Percentiles rank a stretch among this genome's conserved stretches.
Evolutionary conservation across 2,113 vertebrate genomes (phyloP).

Genomic region (Halcyon malimbica): DNA sequence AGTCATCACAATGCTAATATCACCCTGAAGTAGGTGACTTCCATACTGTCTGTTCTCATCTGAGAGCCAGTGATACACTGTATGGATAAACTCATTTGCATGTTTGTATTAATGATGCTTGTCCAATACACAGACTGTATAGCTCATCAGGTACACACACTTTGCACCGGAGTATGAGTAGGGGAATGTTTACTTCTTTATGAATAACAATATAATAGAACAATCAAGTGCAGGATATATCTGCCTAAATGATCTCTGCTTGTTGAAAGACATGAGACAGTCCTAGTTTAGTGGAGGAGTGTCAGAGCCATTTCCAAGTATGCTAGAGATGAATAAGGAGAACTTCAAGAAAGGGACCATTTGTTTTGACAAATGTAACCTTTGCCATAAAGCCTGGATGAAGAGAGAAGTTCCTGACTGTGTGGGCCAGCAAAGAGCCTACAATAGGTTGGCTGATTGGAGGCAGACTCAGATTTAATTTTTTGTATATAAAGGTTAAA

Average conservation of each 20-base stretch:
- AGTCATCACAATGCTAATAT: neutral
- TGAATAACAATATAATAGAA: neutral
- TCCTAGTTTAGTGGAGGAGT: neutral
- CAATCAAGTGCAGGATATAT: neutral
- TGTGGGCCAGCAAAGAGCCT: neutral
- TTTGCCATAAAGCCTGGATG: neutral
- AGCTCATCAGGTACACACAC: neutral
- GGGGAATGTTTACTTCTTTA: neutral
- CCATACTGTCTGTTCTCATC: neutral
- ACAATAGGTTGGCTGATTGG: neutral
- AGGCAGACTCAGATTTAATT: neutral
- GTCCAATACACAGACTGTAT: neutral
- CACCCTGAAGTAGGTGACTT: neutral
- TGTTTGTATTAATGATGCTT: neutral
- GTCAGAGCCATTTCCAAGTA: neutral
- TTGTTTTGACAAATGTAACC: neutral
- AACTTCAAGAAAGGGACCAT: neutral
- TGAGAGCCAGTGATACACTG: neutral
- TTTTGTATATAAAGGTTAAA: neutral
- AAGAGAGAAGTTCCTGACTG: neutral
- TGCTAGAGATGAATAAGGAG: neutral
- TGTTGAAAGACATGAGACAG: neutral
- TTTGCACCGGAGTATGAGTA: neutral
- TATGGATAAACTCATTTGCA: neutral
- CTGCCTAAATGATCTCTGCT: neutral